Conservation (phyloP, 2,888 invertebrate species). For the Homarus gammarus region DNA sequence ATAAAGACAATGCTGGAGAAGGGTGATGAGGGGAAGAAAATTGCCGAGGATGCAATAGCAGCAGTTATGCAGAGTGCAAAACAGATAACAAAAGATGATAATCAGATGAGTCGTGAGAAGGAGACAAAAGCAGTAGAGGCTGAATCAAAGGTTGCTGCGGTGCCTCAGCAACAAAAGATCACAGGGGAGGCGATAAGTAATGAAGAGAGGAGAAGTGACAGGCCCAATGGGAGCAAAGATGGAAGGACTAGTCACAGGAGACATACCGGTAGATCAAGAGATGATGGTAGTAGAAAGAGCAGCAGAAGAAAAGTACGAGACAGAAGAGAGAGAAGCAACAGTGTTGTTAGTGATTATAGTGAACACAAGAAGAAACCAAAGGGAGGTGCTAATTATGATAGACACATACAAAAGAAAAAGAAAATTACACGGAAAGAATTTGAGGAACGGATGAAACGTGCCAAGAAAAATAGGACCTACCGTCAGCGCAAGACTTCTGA, state of each 20-base stretch:
- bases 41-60: constrained; percentile 59
- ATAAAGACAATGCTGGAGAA: constrained; percentile 80
- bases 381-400: background rate
- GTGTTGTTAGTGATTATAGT: constrained; percentile 20
- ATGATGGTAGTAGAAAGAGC: background rate
- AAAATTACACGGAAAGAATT: constrained; percentile 74
- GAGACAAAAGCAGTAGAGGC: background rate
- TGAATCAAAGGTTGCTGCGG: background rate
- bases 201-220: constrained; percentile 3
- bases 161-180: background rate
- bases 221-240: constrained; percentile 1
- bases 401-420: constrained; percentile 45
- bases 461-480: constrained; percentile 72
- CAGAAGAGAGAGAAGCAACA: constrained; percentile 10
- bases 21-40: constrained; percentile 73
- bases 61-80: constrained; percentile 52
- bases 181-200: background rate
- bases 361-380: constrained; percentile 29
- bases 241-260: constrained; percentile 10
- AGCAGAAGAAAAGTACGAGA: background rate
- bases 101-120: background rate
- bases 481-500: constrained; percentile 71
- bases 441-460: constrained; percentile 74
- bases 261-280: background rate
- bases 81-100: constrained; percentile 13